These are phyloP conservation scores for Leptocoma aspasia DNA, from an alignment of 2,113 vertebrate genomes.

Conservation along the genomic window DNA sequence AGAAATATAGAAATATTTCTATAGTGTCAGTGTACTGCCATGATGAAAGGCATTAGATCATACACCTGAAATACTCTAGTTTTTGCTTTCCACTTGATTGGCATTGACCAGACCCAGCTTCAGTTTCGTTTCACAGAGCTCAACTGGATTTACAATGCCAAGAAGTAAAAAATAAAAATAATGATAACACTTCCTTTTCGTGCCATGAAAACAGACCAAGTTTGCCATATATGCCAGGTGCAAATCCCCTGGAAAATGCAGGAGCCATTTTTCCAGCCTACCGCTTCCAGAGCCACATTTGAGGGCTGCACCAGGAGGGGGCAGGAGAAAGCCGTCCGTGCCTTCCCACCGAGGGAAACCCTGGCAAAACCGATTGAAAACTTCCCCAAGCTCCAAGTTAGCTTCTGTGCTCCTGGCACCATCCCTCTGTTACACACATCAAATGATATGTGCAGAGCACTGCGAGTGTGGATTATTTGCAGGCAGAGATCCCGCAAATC, in stretches of 20 bases:
- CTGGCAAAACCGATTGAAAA: constrained; percentile 34
- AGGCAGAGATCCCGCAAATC: constrained; percentile 39
- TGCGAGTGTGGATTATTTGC: constrained; percentile 9
- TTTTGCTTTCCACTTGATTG: not conserved
- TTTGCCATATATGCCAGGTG: not conserved
- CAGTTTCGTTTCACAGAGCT: not conserved
- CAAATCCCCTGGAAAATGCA: not conserved
- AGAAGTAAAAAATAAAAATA: not conserved
- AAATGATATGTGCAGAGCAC: constrained; percentile 22
- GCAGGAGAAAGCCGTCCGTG: constrained; percentile 56
- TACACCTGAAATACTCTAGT: not conserved
- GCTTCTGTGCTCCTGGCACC: constrained; percentile 54
- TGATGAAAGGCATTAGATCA: not conserved
- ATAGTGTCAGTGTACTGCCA: not conserved
- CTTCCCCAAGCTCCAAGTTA: constrained; percentile 31
- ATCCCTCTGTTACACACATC: constrained; percentile 26
- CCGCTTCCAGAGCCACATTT: not conserved
- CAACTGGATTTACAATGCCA: not conserved
- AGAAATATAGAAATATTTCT: not conserved
- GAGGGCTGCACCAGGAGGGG: constrained; percentile 59
- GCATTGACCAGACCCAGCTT: not conserved
- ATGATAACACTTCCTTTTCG: not conserved
- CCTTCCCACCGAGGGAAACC: not conserved
- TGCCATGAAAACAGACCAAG: not conserved
- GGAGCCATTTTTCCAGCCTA: constrained; percentile 17